Conservation (phyloP, 2,888 invertebrate genomes). For the Drosophila mettleri region DNA sequence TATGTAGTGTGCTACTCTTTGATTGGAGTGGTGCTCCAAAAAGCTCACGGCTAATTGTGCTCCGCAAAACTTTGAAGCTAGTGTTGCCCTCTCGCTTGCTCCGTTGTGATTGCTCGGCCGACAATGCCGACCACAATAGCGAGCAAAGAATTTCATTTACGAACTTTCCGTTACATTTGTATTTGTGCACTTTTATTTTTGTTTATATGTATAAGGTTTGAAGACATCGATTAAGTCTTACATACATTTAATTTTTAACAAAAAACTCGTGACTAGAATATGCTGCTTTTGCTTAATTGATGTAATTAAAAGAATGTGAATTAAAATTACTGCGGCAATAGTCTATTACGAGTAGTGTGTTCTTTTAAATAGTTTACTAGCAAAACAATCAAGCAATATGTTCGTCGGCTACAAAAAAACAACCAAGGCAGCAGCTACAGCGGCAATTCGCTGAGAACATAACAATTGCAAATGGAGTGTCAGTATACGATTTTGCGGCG, state of each 20-base stretch:
- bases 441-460: constrained; percentile 40
- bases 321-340: constrained; percentile 25
- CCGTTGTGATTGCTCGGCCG: constrained; percentile 28
- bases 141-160: constrained; percentile 53
- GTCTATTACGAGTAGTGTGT: constrained; percentile 37
- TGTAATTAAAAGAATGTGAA: constrained; percentile 36
- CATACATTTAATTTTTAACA: constrained; percentile 23
- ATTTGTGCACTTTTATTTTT: constrained; percentile 46
- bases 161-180: constrained; percentile 60
- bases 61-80: constrained; percentile 38
- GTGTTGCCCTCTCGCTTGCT: constrained; percentile 51
- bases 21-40: constrained; percentile 38
- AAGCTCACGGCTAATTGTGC: constrained; percentile 38
- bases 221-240: constrained; percentile 30
- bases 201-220: constrained; percentile 17
- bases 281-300: constrained; percentile 39
- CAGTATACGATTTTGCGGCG: constrained; percentile 57
- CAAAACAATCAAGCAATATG: constrained; percentile 46
- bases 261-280: constrained; percentile 21
- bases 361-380: constrained; percentile 31
- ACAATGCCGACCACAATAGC: constrained; percentile 44
- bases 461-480: constrained; percentile 47
- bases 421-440: constrained; percentile 37
- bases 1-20: constrained; percentile 45
- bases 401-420: constrained; percentile 21